Percentiles rank a stretch among this genome's conserved stretches.
Conservation (phyloP, 2,113 vertebrate genomes). For the Catharus fuscescens region DNA sequence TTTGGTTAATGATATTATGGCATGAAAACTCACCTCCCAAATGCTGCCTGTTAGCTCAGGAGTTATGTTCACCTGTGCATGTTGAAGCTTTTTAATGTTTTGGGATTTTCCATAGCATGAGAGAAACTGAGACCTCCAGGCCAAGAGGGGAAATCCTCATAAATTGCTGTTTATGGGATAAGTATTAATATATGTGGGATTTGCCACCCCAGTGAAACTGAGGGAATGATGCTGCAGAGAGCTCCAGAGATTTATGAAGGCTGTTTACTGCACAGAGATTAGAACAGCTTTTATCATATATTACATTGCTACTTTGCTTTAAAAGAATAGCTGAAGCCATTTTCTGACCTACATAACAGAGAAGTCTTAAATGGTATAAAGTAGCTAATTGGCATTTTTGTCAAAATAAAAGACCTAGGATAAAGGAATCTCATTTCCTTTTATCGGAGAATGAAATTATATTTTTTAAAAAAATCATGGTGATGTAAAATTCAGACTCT, state of each 20-base stretch:
- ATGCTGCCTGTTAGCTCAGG: not conserved
- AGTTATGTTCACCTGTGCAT: not conserved
- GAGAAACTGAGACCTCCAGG: not conserved
- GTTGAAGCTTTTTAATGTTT: not conserved
- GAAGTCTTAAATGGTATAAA: slow-evolving; percentile 71
- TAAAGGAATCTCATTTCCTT: slow-evolving; percentile 58
- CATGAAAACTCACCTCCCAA: not conserved
- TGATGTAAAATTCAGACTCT: slow-evolving; percentile 46
- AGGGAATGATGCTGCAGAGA: not conserved
- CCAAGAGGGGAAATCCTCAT: not conserved
- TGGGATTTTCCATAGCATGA: not conserved
- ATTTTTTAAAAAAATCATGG: not conserved
- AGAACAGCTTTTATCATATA: slow-evolving; percentile 14
- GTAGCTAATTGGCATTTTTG: slow-evolving; percentile 73
- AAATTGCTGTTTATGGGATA: not conserved
- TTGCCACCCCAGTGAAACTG: not conserved
- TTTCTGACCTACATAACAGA: slow-evolving; percentile 43
- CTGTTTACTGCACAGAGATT: slow-evolving; percentile 15
- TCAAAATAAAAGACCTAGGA: slow-evolving; percentile 47
- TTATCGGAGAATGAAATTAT: slow-evolving; percentile 34
- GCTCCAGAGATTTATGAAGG: not conserved
- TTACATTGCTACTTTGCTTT: slow-evolving; percentile 29
- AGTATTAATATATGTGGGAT: not conserved
- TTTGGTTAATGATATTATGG: not conserved
- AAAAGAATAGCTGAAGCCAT: slow-evolving; percentile 29